Evolutionary conservation across 2,888 invertebrate genomes (phyloP).

Genomic region (Margaritifera margaritifera): DNA sequence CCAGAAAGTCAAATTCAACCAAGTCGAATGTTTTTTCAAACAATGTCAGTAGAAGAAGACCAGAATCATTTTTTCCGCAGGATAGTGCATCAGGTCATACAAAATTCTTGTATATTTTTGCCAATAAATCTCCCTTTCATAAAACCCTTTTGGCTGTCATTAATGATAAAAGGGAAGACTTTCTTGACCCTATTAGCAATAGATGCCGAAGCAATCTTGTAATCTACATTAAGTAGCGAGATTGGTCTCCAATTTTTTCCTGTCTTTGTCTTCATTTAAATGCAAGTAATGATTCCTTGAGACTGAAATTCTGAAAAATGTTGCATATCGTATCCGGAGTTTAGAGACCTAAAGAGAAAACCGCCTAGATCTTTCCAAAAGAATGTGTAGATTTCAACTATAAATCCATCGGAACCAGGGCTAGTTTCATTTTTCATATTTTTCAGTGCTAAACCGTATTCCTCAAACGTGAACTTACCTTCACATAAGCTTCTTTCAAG

Average conservation of each 20-base stretch:
- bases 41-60: no score
- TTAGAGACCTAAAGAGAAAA: not conserved
- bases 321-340: not conserved
- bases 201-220: not conserved
- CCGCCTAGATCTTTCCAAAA: not conserved
- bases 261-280: slow-evolving; percentile 1
- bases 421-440: slow-evolving; percentile 1
- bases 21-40: no score
- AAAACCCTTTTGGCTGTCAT: no score
- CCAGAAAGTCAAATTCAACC: no score
- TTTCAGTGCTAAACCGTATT: slow-evolving; percentile 1
- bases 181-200: not conserved
- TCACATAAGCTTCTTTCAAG: not conserved
- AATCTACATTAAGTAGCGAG: slow-evolving; percentile 1
- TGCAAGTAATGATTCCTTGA: no score
- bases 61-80: no score
- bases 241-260: slow-evolving; percentile 2
- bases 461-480: not conserved
- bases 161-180: not conserved
- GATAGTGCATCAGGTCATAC: no score
- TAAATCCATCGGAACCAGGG: slow-evolving; percentile 4
- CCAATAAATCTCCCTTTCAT: no score
- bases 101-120: no score
- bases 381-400: not conserved
- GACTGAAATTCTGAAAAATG: slow-evolving; percentile 1